Conservation (phyloP, 92 coral and sea anemone genomes). For the Nematostella vectensis region DNA sequence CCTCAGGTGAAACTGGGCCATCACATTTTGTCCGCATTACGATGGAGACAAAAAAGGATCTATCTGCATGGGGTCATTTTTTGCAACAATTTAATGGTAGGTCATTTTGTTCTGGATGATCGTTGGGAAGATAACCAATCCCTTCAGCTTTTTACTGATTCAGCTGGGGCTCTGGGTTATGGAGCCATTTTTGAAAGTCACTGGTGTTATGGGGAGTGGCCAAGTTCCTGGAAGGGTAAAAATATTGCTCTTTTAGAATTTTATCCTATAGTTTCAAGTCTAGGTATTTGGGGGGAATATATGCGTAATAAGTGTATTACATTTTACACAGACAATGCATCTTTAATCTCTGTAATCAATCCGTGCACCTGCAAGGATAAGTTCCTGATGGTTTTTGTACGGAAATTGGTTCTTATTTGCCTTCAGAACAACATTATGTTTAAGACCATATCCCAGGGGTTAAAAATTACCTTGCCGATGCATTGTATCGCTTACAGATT, state of each 20-base stretch:
- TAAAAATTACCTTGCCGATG: neutral
- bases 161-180: constrained; percentile 27
- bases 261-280: constrained; percentile 17
- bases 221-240: constrained; percentile 11
- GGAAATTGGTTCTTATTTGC: constrained; percentile 2
- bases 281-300: constrained; percentile 9
- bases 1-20: constrained; percentile 15
- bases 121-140: constrained; percentile 5
- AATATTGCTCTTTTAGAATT: constrained; percentile 26
- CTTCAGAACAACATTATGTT: neutral
- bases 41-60: constrained; percentile 21
- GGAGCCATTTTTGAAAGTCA: constrained; percentile 28
- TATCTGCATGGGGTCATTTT: constrained; percentile 27
- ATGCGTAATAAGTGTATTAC: constrained; percentile 17
- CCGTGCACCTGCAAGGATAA: constrained; percentile 5
- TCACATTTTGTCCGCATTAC: constrained; percentile 19
- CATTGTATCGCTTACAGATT: constrained; percentile 4
- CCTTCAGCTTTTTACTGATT: constrained; percentile 14
- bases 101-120: constrained; percentile 14
- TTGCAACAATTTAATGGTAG: constrained; percentile 10
- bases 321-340: constrained; percentile 13
- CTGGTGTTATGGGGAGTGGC: constrained; percentile 41
- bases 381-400: neutral
- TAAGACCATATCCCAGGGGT: constrained; percentile 11
- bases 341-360: constrained; percentile 8